Percentiles rank a stretch among this genome's conserved stretches.
Evolutionary conservation across 1,140 invertebrate genomes (phyloP).

Genomic region (Laupala kohalensis): DNA sequence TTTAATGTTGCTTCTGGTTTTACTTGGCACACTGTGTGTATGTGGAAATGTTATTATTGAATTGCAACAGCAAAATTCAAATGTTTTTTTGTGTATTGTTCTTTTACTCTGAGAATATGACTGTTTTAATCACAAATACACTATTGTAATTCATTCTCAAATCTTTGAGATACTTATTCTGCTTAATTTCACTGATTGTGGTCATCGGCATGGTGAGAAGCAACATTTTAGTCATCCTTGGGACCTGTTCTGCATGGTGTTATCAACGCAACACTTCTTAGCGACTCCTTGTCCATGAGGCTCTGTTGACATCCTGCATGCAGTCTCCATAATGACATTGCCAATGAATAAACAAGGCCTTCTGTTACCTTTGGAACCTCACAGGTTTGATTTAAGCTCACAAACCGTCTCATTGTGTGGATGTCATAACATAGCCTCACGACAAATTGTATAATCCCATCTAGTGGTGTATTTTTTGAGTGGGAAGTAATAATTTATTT

Average conservation of each 20-base stretch:
- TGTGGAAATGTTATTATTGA: not conserved
- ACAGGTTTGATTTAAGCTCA: not conserved
- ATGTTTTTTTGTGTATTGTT: not conserved
- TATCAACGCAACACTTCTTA: not conserved
- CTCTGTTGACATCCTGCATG: not conserved
- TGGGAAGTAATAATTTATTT: no score
- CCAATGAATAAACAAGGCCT: not conserved
- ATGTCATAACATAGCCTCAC: not conserved
- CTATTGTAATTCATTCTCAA: not conserved
- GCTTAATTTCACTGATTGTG: not conserved
- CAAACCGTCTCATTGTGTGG: not conserved
- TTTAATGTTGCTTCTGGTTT: not conserved
- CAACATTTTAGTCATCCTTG: not conserved
- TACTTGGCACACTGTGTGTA: not conserved
- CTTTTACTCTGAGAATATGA: not conserved
- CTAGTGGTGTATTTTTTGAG: no score
- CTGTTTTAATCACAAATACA: not conserved
- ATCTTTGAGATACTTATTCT: not conserved
- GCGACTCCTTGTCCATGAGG: not conserved
- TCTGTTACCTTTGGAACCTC: not conserved
- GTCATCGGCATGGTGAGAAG: not conserved
- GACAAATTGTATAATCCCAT: not conserved
- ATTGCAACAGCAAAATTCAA: not conserved
- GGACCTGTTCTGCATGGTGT: not conserved
- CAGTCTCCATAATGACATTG: not conserved